Base-by-base conservation (phyloP, 2,888 invertebrate genomes). In the Macrosoma leucophasiata region DNA sequence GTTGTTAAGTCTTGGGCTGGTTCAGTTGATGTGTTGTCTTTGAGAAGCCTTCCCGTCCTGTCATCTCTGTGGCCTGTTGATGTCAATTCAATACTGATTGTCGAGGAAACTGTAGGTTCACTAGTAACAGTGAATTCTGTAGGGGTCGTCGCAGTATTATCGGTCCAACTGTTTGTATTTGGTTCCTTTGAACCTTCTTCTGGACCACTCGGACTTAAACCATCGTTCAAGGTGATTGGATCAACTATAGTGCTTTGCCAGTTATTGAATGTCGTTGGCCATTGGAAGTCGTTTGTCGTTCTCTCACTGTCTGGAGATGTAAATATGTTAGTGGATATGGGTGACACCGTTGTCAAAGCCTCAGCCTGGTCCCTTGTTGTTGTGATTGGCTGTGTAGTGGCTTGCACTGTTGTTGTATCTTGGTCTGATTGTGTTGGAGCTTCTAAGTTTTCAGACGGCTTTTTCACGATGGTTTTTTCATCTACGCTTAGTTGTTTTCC, bases 181-280 rank as follows among this genome's bases (percentile, higher is more conserved):
- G 58, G 56, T 39, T 58, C 55, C 43, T 66, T 58, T 4, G 61
- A 46, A 2, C 41, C 48, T 31, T 62, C 58, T 20, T 76, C 76
- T 2, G 55, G 53, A 1, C 58, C 68, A n/a, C 69, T 61, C 1
- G 84, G 72, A 38, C 77, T 81, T 5, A 91, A 56, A 0, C 88
- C 90, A 36, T 91, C 89, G 55, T 93, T 93, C 9, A 93, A 86
- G 13, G 88, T 88, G 15, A 89, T 84, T 0, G 93, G 93, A 62
- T 93, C 91, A 1, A 57, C 36, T 6, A 90, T 87, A 0, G 92
- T 90, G 27, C 89, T 90, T 33, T 88, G 88, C 90, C 90, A 90
- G 26, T 88, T 75, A 15, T 77, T 76, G 33, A 63, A 79, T 19
- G 69, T 73, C 21, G 64, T 81, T 1, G 78, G 65, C 78, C 82